Base-by-base conservation (phyloP, 2,888 invertebrate genomes). In the Drosophila eohydei region DNA sequence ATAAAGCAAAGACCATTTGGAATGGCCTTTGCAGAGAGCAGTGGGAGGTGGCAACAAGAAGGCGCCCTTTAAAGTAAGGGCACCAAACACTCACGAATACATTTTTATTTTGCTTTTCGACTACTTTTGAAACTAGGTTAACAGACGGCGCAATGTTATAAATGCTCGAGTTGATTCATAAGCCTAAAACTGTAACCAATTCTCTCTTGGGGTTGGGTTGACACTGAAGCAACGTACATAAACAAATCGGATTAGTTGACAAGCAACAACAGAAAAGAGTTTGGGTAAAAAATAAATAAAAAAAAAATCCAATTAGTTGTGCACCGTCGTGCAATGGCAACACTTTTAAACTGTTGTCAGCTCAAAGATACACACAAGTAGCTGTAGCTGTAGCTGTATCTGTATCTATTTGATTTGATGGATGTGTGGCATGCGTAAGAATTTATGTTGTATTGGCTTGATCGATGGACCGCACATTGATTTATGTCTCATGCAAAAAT, bases 381-480 rank as follows among this genome's bases (percentile, higher is more conserved):
- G 16, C 38, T 40, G 56, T 60, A 52, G 43, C 46, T 72, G 14
- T n/a, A 14, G 12, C 46, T 46, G 51, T 67, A 74, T 64, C 46
- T 72, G 50, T 62, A 43, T 74, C 58, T 64, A 14, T 56, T 36
- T 21, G 62, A 57, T 63, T 88, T 85, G 84, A 85, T 85, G 84
- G 90, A 85, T 85, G 89, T 90, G 88, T 84, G 89, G 89, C 89
- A 90, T 86, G 89, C 90, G 84, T 78, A 86, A 75, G 89, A 90
- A 85, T 85, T 88, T 79, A 74, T 88, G 71, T 76, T 41, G 16
- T 14, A 26, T 32, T 46, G 40, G 68, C 63, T 78, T 84, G 84
- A 90, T 90, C 84, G 90, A 90, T 84, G 87, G 75, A 60, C 72
- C 66, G 65, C 66, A 79, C 68, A 64, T 51, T 85, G 90, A 83